Conservation (phyloP, 1,140 invertebrate species). For the Drosophila sulfurigaster region DNA sequence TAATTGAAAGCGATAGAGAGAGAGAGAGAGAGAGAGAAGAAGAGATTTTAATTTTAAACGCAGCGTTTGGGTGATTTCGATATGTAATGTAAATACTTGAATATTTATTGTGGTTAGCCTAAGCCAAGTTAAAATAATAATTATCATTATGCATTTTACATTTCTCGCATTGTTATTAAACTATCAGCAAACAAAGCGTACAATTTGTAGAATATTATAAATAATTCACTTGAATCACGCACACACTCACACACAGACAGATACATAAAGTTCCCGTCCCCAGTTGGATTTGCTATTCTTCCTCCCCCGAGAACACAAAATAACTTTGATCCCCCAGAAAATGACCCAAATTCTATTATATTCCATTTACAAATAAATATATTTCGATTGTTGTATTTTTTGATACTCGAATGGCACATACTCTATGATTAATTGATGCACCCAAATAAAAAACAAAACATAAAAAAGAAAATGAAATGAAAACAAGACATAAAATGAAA, state of each 20-base stretch:
- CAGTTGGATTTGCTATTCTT: not conserved
- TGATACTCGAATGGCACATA: conserved; percentile 45
- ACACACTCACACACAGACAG: not conserved
- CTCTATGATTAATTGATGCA: conserved; percentile 52
- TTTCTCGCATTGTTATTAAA: conserved; percentile 52
- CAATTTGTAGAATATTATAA: conserved; percentile 31
- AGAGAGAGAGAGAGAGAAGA: not conserved
- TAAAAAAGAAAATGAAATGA: conserved; percentile 1
- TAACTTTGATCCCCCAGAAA: not conserved
- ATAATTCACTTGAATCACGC: conserved; percentile 37
- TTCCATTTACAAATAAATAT: conserved; percentile 14
- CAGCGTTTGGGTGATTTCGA: conserved; percentile 79
- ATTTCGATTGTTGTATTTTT: conserved; percentile 44
- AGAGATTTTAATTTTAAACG: conserved; percentile 70
- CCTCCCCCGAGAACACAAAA: not conserved
- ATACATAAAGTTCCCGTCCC: not conserved
- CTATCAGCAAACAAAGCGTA: conserved; percentile 29
- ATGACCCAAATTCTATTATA: conserved; percentile 7
- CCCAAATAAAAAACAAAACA: conserved; percentile 22
- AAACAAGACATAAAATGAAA: conserved; percentile 15
- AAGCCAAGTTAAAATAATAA: conserved; percentile 17
- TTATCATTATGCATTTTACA: conserved; percentile 37
- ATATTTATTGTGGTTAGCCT: conserved; percentile 14
- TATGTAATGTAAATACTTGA: conserved; percentile 67
- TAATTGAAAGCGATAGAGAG: not conserved